Evolutionary conservation across 2,797 vertebrate species (phyloP).

Genomic region (Carcharodon carcharias): DNA sequence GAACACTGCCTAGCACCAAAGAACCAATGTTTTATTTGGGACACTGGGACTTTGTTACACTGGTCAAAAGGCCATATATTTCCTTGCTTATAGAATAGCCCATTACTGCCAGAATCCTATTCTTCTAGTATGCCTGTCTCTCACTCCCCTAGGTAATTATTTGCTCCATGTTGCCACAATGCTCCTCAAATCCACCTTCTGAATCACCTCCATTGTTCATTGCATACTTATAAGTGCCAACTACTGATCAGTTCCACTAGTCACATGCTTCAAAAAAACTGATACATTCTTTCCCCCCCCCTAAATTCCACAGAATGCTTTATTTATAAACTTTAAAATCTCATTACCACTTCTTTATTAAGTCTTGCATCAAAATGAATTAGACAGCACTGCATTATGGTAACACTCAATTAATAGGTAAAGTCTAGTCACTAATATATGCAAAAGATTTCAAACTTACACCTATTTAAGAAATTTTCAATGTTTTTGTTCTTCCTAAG

Average conservation of each 20-base stretch:
- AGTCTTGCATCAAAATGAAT: background rate
- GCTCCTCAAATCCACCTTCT: background rate
- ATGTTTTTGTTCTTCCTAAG: constrained; percentile 99
- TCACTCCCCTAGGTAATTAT: background rate
- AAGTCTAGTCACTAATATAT: background rate
- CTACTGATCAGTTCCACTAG: background rate
- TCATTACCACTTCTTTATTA: background rate
- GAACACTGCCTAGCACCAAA: background rate
- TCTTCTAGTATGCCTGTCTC: background rate
- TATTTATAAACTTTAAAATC: background rate
- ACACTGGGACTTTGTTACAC: background rate
- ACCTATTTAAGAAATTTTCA: constrained; percentile 94
- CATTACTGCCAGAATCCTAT: background rate
- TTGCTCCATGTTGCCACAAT: background rate
- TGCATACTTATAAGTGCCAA: background rate
- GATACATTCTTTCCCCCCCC: too few species aligned
- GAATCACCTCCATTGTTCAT: background rate
- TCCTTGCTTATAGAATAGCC: background rate
- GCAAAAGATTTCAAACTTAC: constrained; percentile 64
- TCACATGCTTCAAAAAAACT: background rate
- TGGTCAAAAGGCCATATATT: background rate
- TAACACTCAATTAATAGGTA: background rate
- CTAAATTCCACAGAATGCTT: background rate
- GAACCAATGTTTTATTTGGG: background rate
- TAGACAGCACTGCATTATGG: background rate